phyloP scores from a whole-genome alignment of 2,797 vertebrate species.

The Falco cherrug region DNA sequence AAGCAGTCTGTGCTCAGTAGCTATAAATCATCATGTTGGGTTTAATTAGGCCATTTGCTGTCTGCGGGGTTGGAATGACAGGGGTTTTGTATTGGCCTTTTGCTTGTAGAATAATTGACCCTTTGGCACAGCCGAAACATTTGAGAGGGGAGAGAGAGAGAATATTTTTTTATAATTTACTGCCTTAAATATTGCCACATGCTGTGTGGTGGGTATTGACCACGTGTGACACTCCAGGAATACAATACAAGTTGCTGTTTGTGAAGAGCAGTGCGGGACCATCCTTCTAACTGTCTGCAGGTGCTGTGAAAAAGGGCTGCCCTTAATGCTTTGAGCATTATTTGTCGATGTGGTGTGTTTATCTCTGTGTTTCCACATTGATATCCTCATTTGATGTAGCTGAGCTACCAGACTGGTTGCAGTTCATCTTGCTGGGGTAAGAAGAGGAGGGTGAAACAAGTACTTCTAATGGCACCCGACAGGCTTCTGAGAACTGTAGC shows the following conservation, averaged over 20 bases:
- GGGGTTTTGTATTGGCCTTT: neutral
- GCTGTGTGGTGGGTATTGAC: neutral
- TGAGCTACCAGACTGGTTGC: neutral
- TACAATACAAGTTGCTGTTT: neutral
- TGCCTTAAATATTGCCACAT: neutral
- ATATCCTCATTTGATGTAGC: neutral
- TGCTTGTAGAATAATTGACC: neutral
- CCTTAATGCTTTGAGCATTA: neutral
- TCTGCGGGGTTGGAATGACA: neutral
- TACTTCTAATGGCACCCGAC: neutral
- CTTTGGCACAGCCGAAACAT: neutral
- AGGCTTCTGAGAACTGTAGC: neutral
- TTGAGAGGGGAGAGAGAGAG: neutral
- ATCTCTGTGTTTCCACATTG: accelerated
- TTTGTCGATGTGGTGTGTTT: neutral
- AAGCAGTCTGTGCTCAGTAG: neutral
- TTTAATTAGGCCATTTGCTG: constrained; percentile 16
- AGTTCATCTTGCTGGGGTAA: neutral
- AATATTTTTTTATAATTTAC: neutral
- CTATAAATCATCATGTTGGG: neutral
- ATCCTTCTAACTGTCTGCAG: neutral
- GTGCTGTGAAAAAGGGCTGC: neutral
- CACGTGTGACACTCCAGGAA: accelerated
- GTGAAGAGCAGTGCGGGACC: accelerated
- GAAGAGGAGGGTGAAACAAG: neutral